Conservation (phyloP, 1,140 invertebrate genomes). For the Drosophila biarmipes region DNA sequence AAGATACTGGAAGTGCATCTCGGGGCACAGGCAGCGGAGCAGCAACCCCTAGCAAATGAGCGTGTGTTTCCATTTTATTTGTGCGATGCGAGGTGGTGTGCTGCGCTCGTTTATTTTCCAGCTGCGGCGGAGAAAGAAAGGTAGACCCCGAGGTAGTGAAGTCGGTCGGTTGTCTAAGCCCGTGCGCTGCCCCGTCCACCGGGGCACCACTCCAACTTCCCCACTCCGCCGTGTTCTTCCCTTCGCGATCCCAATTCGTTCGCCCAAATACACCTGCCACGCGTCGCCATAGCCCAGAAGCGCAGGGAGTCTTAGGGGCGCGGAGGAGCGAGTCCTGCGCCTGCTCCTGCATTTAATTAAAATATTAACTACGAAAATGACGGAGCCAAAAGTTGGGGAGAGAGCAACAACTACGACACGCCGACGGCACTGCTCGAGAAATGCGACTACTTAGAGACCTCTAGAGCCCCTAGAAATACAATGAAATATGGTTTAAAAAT, state of each 20-base stretch:
- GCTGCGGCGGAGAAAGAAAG: constrained; percentile 49
- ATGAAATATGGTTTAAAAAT: too few species aligned
- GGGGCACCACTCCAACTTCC: not conserved
- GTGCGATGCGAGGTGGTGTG: constrained; percentile 1
- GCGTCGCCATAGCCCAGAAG: constrained; percentile 54
- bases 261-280: constrained; percentile 82
- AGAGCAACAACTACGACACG: constrained; percentile 31
- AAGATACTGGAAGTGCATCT: constrained; percentile 27
- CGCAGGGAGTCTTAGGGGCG: not conserved
- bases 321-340: constrained; percentile 49
- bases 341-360: constrained; percentile 83
- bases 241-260: constrained; percentile 38
- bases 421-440: constrained; percentile 16
- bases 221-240: constrained; percentile 21
- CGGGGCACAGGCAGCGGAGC: constrained; percentile 10
- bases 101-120: constrained; percentile 65
- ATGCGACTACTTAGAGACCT: not conserved
- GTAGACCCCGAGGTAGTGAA: constrained; percentile 13
- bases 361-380: constrained; percentile 83
- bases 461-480: too few species aligned
- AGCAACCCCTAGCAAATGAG: constrained; percentile 69
- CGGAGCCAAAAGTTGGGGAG: constrained; percentile 14
- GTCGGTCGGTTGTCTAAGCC: constrained; percentile 60
- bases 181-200: constrained; percentile 43
- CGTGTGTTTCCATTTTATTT: constrained; percentile 38